Conservation (phyloP, 2,113 vertebrate species). For the Rattus rattus region DNA sequence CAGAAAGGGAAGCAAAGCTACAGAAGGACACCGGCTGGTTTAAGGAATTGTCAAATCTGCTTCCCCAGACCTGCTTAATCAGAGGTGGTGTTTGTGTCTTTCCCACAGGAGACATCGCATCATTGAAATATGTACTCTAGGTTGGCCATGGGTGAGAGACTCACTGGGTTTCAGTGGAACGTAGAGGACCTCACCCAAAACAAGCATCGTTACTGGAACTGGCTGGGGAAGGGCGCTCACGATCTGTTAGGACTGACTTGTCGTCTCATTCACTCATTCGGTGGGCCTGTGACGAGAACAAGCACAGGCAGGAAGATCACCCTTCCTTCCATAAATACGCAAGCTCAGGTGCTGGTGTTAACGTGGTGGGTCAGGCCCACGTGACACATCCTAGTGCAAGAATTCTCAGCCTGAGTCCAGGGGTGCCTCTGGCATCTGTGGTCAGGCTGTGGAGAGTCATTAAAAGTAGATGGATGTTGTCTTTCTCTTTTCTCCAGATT, state of each 20-base stretch:
- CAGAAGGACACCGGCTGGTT: not conserved
- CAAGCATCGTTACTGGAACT: not conserved
- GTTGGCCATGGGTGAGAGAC: not conserved
- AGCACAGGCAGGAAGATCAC: not conserved
- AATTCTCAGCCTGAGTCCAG: not conserved
- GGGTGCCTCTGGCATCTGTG: not conserved
- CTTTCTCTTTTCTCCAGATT: not conserved
- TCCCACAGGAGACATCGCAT: not conserved
- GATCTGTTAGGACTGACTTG: not conserved
- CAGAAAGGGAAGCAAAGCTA: not conserved
- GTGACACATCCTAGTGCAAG: not conserved
- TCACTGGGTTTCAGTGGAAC: not conserved
- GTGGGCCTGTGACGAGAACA: not conserved
- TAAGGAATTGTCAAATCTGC: not conserved
- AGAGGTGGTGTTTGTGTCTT: not conserved
- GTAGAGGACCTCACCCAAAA: not conserved
- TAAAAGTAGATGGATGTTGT: not conserved
- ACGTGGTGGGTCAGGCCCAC: conserved; percentile 20
- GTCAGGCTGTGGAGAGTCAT: not conserved
- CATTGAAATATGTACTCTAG: not conserved
- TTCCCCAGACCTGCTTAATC: not conserved
- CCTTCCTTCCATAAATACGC: not conserved
- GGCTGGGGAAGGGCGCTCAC: not conserved
- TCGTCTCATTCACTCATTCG: not conserved
- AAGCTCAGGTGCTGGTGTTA: not conserved